phyloP scores from a whole-genome alignment of 2,888 invertebrate genomes.

The Dimorphilus gyrociliatus region DNA sequence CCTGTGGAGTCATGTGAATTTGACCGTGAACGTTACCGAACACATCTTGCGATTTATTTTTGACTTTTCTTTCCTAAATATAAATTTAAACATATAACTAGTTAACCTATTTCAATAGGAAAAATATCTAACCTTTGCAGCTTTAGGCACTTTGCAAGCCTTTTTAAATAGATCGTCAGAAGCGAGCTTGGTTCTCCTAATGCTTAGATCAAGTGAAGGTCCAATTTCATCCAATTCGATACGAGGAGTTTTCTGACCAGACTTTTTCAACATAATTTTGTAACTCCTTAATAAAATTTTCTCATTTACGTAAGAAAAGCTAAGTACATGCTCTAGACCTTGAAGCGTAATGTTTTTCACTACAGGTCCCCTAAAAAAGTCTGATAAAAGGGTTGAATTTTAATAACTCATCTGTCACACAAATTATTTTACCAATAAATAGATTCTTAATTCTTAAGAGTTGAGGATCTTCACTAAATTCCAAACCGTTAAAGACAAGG shows the following conservation, averaged over 20 bases:
- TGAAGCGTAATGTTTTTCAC: constrained; percentile 66
- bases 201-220: constrained; percentile 67
- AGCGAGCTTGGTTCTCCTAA: constrained; percentile 71
- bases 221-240: constrained; percentile 86
- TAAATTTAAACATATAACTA: constrained; percentile 8
- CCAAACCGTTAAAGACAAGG: constrained; percentile 73
- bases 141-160: constrained; percentile 27
- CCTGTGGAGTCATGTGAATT: constrained; percentile 79
- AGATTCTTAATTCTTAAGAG: constrained; percentile 68
- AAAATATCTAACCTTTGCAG: constrained; percentile 22
- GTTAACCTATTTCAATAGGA: not conserved
- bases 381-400: constrained; percentile 40
- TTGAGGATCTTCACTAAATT: constrained; percentile 63
- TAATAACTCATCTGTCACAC: not conserved
- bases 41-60: constrained; percentile 70
- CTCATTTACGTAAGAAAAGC: constrained; percentile 68
- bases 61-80: constrained; percentile 58
- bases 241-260: constrained; percentile 68
- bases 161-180: constrained; percentile 56
- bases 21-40: constrained; percentile 78
- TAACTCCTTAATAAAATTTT: constrained; percentile 59
- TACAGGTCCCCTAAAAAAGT: constrained; percentile 74
- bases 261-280: constrained; percentile 71
- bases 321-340: constrained; percentile 80
- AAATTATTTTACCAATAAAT: constrained; percentile 42